Evolutionary conservation across 2,113 vertebrate genomes (phyloP), one percentile per base, ranked within the genome.

Genomic region (Apteryx owenii): DNA sequence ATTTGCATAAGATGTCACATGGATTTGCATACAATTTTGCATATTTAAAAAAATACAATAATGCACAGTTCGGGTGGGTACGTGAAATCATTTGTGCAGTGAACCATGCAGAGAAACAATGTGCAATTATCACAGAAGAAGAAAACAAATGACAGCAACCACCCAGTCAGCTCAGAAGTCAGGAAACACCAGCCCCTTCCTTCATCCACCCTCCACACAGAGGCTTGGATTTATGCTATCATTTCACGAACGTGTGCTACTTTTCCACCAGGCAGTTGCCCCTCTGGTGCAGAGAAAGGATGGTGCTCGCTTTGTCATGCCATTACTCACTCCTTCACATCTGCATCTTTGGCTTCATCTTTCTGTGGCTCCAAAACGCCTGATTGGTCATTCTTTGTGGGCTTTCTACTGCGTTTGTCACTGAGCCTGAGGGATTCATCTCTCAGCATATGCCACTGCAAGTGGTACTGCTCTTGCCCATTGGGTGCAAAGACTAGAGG

Each of bases 1-100:
- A 95, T 97, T 96, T 97, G 95, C 95, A 95, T 95, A 95, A 95
- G 87, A 93, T 10, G 54, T 97, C 95, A 96, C 89, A 62, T 88
- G 92, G 96, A 96, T 88, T 89, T 69, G 85, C 93, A 80, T 94
- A 69, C 58, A 51, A 81, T 91, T 95, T 77, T 0, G 79, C 95
- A 96, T 95, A 95, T 94, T 94, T 94, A 95, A 91, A 93, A 66
- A 93, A 96, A 84, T 14, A 83, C 85, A 93, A 83, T 80, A 95
- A 95, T 85, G 88, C 95, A 58, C 46, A 88, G 90, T 90, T 89
- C 4, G 8, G 88, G 93, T 0, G 54, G 68, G 85, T 58, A 4
- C 5, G 31, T 81, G 90, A 60, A 83, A 94, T 83, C 93, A 66
- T 90, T 85, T 93, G 93, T 91, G 96, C 95, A 87, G 91, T 3